Conservation (phyloP, 2,113 vertebrate species). For the Sceloporus undulatus region DNA sequence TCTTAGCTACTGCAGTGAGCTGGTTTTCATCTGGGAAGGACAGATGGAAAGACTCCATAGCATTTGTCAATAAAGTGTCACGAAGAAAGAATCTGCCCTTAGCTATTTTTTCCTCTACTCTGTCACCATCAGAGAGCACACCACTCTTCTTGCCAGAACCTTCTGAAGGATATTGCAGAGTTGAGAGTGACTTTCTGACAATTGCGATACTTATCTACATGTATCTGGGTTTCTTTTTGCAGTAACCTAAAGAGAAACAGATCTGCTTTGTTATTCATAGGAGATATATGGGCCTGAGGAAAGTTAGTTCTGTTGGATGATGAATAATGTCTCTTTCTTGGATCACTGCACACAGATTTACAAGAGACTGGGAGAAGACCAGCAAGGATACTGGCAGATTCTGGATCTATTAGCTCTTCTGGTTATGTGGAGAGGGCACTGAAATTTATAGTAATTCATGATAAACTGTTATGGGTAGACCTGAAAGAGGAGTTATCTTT, state of each 20-base stretch:
- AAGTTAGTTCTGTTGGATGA: background rate
- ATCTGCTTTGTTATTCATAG: background rate
- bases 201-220: background rate
- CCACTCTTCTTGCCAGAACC: background rate
- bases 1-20: background rate
- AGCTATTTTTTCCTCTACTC: background rate
- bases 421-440: background rate
- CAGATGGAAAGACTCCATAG: background rate
- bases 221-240: background rate
- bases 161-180: background rate
- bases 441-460: background rate
- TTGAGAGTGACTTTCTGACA: background rate
- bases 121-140: background rate
- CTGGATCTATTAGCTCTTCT: background rate
- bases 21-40: background rate
- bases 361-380: background rate
- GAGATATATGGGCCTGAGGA: background rate
- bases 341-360: background rate
- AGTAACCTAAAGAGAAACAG: background rate
- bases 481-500: background rate
- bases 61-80: background rate
- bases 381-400: background rate
- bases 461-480: background rate
- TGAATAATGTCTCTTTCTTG: background rate
- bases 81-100: background rate